Percentiles rank a stretch among this genome's conserved stretches.
Conservation (phyloP, 2,113 vertebrate species). For the Malaclemys terrapin region DNA sequence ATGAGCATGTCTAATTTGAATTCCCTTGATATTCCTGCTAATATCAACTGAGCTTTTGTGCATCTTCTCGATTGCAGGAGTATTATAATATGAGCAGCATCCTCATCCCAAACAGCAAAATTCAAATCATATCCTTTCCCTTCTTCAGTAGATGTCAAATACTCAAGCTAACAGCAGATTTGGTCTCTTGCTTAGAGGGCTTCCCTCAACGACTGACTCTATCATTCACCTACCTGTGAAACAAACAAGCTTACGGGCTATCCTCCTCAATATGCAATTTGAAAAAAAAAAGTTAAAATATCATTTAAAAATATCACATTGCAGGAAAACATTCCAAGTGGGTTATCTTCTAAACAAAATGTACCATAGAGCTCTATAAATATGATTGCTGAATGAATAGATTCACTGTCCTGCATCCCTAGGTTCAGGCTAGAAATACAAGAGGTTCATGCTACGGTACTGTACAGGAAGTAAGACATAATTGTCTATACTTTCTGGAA, state of each 20-base stretch:
- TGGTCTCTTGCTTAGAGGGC: neutral
- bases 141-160: neutral
- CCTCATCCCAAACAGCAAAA: neutral
- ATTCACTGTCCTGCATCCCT: neutral
- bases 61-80: constrained; percentile 1
- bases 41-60: constrained; percentile 2
- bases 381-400: neutral
- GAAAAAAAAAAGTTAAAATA: neutral
- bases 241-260: neutral
- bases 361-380: neutral
- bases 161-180: neutral
- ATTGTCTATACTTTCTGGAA: neutral
- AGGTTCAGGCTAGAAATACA: constrained; percentile 1
- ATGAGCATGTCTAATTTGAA: constrained; percentile 58
- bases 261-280: neutral
- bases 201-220: neutral
- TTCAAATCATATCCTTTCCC: neutral
- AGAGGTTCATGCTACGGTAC: neutral
- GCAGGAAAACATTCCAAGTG: neutral
- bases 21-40: constrained; percentile 46
- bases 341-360: neutral
- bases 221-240: neutral
- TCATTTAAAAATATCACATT: neutral
- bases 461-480: neutral
- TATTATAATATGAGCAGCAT: constrained; percentile 12